A percentile compares a stretch with the other conserved stretches of the same genome.
phyloP scores from a whole-genome alignment of 2,797 vertebrate species.

The Remorina albescens region DNA sequence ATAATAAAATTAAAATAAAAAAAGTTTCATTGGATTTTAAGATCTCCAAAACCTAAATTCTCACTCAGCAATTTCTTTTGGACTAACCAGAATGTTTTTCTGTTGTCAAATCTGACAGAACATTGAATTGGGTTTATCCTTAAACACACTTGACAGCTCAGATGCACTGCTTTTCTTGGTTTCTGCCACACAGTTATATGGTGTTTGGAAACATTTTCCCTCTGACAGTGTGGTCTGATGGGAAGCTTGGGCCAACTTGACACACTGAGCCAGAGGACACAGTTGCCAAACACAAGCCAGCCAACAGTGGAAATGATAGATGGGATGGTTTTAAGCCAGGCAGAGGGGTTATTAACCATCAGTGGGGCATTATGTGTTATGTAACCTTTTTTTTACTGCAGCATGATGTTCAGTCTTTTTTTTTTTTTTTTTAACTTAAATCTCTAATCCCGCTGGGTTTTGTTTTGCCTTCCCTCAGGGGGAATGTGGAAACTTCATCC shows the following conservation, averaged over 20 bases:
- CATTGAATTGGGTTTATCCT: slow-evolving; percentile 50
- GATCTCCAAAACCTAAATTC: slow-evolving; percentile 24
- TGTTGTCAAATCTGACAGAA: slow-evolving; percentile 54
- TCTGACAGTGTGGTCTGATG: slow-evolving; percentile 65
- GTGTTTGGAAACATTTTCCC: slow-evolving; percentile 72
- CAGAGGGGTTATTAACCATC: slow-evolving; percentile 61
- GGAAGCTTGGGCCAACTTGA: slow-evolving; percentile 45
- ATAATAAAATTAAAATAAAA: neutral
- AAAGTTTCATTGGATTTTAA: slow-evolving; percentile 42
- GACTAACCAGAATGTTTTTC: slow-evolving; percentile 57
- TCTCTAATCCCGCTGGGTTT: slow-evolving; percentile 40
- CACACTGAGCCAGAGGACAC: slow-evolving; percentile 51
- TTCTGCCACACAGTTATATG: slow-evolving; percentile 57
- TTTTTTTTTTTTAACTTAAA: slow-evolving; percentile 15
- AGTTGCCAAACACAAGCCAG: slow-evolving; percentile 57
- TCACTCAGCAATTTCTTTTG: slow-evolving; percentile 37
- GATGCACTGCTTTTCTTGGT: slow-evolving; percentile 59
- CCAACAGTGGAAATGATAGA: slow-evolving; percentile 64
- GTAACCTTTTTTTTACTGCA: slow-evolving; percentile 23
- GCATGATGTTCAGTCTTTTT: slow-evolving; percentile 36
- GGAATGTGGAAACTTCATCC: slow-evolving; percentile 98
- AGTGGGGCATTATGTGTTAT: slow-evolving; percentile 57
- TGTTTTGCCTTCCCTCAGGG: slow-evolving; percentile 84
- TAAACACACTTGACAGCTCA: slow-evolving; percentile 52
- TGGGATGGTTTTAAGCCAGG: slow-evolving; percentile 51